These are phyloP conservation scores for Xanthorhoe designata DNA, from an alignment of 2,888 invertebrate genomes.

Conservation along the genomic window DNA sequence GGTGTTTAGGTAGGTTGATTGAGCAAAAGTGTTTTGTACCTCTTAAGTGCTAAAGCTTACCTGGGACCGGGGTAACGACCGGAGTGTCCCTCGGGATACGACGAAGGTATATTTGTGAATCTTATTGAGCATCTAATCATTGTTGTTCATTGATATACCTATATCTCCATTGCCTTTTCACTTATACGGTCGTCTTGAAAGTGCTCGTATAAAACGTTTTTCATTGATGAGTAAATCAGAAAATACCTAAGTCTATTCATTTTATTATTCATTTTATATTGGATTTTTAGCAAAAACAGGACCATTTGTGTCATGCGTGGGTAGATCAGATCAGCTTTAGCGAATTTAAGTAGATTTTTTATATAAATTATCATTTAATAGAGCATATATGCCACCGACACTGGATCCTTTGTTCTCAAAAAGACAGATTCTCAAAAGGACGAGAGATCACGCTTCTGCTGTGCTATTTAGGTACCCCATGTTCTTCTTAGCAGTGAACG, in stretches of 20 bases:
- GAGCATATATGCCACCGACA: neutral
- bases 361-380: neutral
- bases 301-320: neutral
- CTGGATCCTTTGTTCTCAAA: no score
- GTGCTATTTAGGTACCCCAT: no score
- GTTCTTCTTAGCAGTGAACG: no score
- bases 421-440: no score
- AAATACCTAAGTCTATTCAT: neutral
- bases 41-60: slow-evolving; percentile 11
- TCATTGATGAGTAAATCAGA: neutral
- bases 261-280: neutral
- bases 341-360: neutral
- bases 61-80: slow-evolving; percentile 23
- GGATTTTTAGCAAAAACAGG: neutral
- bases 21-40: slow-evolving; percentile 19
- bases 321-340: neutral
- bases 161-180: slow-evolving; percentile 3
- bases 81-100: slow-evolving; percentile 5
- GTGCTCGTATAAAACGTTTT: neutral
- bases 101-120: slow-evolving; percentile 10
- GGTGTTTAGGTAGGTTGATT: slow-evolving; percentile 18
- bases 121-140: slow-evolving; percentile 18
- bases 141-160: slow-evolving; percentile 12
- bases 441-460: no score
- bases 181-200: slow-evolving; percentile 1